Conservation (phyloP, 2,888 invertebrate species). For the Phlogophora meticulosa region DNA sequence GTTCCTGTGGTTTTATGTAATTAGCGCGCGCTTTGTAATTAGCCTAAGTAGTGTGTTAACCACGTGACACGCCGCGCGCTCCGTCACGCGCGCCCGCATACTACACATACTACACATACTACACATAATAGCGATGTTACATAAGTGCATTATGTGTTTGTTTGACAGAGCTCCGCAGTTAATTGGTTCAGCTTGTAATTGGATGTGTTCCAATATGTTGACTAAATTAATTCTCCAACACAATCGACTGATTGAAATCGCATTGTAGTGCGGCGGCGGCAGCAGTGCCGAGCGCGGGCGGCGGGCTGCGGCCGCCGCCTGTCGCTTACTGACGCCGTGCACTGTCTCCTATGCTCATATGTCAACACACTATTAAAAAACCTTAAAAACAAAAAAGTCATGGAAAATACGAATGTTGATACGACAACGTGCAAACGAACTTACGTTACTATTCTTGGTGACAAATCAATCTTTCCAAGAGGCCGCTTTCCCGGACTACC, state of each 20-base stretch:
- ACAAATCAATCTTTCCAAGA: too few relatives aligned
- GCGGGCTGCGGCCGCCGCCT: not conserved
- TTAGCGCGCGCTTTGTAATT: conserved; percentile 48
- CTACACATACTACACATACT: too few relatives aligned
- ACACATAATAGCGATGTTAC: conserved; percentile 13
- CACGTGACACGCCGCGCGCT: conserved; percentile 21
- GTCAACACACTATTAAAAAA: too few relatives aligned
- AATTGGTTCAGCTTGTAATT: conserved; percentile 59
- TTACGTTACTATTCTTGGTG: too few relatives aligned
- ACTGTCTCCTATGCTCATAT: too few relatives aligned
- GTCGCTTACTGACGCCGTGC: not conserved
- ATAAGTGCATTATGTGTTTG: conserved; percentile 40
- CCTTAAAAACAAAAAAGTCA: too few relatives aligned
- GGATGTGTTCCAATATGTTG: conserved; percentile 59
- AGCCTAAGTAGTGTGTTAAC: conserved; percentile 46
- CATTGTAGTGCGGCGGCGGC: conserved; percentile 16
- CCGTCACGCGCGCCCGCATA: conserved; percentile 14
- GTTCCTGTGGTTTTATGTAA: conserved; percentile 48
- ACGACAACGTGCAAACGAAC: too few relatives aligned
- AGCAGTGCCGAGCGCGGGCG: not conserved
- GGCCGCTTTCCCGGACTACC: too few relatives aligned
- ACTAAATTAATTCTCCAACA: conserved; percentile 57
- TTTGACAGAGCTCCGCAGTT: conserved; percentile 41
- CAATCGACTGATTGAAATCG: conserved; percentile 47
- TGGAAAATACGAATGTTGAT: too few relatives aligned